Base-by-base conservation (phyloP, 2,888 invertebrate genomes). In the Apeira syringaria region DNA sequence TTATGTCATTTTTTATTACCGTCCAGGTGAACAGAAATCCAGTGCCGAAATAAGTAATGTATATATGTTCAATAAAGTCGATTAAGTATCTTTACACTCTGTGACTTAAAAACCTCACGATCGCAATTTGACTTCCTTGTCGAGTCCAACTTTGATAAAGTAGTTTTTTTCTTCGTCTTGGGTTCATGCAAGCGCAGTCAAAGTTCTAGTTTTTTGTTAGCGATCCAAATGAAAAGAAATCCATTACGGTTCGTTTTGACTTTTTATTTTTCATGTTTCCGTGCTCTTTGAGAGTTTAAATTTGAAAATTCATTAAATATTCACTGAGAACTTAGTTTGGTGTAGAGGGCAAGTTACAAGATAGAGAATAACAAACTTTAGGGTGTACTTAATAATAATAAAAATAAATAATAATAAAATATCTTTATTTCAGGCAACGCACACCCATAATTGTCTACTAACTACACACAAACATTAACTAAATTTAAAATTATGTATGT, bases 201-300 rank as follows among this genome's bases (percentile, higher is more conserved):
- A 40, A 48, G 41, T 54, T 53, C 42, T 50, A 54, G 33, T 50
- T 55, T 47, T 47, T 43, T 40, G 46, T 49, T 47, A 47, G 34
- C 35, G 48, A 50, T 38, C 41, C 44, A 55, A 57, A 59, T 64
- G 61, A 64, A 70, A 63, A 63, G 61, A 68, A 71, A 65, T 56
- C 61, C 61, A 66, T 69, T 66, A 61, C 44, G 50, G 54, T 47
- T 42, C 52, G 58, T 56, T 73, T 73, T 65, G 64, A 67, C 68
- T 58, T 56, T 61, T 59, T 63, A 51, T 68, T 44, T 64, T 41
- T 37, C 51, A 47, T 62, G 63, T 69, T 66, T 72, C 61, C 47
- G 46, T 55, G 38, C 53, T 45, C 45, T 56, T 46, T 48, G 27
- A 37, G 32, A 32, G 7, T 28, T 4, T 4, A 31, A 35, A 29